Evolutionary conservation across 2,113 vertebrate genomes (phyloP).

Genomic region (Pipra filicauda): DNA sequence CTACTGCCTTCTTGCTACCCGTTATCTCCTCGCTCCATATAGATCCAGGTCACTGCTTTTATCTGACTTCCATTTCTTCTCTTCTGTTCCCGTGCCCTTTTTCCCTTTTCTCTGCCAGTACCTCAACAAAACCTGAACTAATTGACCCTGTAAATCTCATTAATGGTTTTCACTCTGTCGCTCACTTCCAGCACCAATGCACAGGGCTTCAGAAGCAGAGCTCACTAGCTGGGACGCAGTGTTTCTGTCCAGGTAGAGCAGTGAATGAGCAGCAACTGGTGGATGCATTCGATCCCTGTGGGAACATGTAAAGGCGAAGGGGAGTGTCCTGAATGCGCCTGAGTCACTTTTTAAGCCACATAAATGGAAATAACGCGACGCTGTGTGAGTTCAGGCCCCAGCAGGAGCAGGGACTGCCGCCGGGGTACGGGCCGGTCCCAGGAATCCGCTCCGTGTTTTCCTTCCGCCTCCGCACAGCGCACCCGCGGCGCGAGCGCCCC

Average conservation of each 20-base stretch:
- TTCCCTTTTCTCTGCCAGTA: not conserved
- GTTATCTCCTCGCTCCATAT: not conserved
- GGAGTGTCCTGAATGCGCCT: not conserved
- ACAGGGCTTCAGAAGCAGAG: not conserved
- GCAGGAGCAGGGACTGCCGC: not conserved
- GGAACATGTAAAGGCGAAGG: not conserved
- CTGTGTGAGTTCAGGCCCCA: accelerated
- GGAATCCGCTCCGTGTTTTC: not conserved
- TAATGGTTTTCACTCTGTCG: not conserved
- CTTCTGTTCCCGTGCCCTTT: not conserved
- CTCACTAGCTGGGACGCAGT: accelerated
- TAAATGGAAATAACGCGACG: accelerated
- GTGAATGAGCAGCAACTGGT: accelerated
- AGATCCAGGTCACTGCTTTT: not conserved
- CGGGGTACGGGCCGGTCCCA: not conserved
- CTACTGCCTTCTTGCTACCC: not conserved
- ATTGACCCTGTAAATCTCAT: not conserved
- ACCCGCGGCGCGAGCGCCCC: not conserved
- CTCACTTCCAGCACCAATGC: not conserved
- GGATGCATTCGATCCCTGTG: not conserved
- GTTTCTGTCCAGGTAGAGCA: not conserved
- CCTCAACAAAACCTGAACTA: not conserved
- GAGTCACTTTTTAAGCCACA: not conserved
- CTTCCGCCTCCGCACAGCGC: not conserved
- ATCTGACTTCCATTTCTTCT: not conserved